Evolutionary conservation across 2,113 vertebrate species (phyloP).

Genomic region (Tympanuchus pallidicinctus): DNA sequence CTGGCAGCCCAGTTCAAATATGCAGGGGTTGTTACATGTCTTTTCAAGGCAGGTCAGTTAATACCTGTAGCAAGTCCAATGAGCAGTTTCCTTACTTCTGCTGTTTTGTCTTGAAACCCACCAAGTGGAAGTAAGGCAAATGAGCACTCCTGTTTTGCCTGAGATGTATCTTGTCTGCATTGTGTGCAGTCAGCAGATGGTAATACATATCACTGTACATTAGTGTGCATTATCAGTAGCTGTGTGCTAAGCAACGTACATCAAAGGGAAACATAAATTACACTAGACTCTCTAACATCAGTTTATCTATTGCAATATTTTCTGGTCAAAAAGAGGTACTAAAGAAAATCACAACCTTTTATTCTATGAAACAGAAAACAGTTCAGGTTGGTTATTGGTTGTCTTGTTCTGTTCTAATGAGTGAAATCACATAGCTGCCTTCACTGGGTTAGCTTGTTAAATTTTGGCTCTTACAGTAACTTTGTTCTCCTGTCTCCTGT

Average conservation of each 20-base stretch:
- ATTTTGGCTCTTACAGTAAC: neutral
- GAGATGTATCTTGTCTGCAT: neutral
- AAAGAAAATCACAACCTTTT: neutral
- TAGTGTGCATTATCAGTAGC: neutral
- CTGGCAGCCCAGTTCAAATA: neutral
- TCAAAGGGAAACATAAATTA: neutral
- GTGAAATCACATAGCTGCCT: neutral
- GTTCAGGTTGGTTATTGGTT: neutral
- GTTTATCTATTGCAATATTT: neutral
- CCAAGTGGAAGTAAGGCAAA: neutral
- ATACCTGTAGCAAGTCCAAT: neutral
- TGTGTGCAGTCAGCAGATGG: neutral
- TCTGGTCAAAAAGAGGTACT: neutral
- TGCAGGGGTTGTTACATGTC: neutral
- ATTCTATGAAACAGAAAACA: neutral
- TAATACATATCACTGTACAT: neutral
- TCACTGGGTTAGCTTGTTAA: neutral
- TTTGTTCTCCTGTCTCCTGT: neutral
- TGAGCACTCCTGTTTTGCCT: neutral
- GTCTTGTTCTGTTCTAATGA: neutral
- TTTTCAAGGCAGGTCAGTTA: neutral
- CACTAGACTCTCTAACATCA: neutral
- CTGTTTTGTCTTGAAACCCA: neutral
- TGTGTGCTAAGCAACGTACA: neutral
- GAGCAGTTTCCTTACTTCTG: neutral